A percentile compares a stretch with the other conserved stretches of the same genome.
Evolutionary conservation across 2,113 vertebrate genomes (phyloP).

Genomic region (Rhinichthys klamathensis): DNA sequence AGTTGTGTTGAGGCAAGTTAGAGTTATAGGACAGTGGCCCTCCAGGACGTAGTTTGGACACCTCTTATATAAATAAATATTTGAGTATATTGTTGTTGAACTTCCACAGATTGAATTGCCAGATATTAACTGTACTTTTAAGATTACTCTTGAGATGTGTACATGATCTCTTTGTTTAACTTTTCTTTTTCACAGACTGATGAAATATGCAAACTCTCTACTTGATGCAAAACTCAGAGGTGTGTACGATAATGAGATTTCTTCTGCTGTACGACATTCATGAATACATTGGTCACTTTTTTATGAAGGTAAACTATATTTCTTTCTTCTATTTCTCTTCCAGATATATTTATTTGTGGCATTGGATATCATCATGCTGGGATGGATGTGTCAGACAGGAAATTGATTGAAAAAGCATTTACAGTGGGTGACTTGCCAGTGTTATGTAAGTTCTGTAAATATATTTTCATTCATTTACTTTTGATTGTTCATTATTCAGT

Average conservation of each 20-base stretch:
- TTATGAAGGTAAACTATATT: not conserved
- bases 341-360: slow-evolving; percentile 86
- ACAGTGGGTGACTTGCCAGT: slow-evolving; percentile 88
- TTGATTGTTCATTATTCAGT: slow-evolving; percentile 7
- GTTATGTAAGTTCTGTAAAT: slow-evolving; percentile 84
- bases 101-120: not conserved
- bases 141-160: not conserved
- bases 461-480: not conserved
- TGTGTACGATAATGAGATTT: not conserved
- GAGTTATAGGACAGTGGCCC: too few species aligned
- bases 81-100: not conserved
- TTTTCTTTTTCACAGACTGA: slow-evolving; percentile 77
- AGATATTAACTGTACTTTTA: not conserved
- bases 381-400: slow-evolving; percentile 89
- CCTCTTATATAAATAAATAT: not conserved
- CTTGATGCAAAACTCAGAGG: slow-evolving; percentile 92
- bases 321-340: slow-evolving; percentile 40
- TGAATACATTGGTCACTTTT: not conserved
- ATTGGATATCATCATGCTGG: slow-evolving; percentile 97
- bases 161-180: not conserved
- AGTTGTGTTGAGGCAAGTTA: too few species aligned
- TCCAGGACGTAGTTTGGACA: too few species aligned
- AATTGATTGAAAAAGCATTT: slow-evolving; percentile 88
- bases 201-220: slow-evolving; percentile 82
- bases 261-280: not conserved